Evolutionary conservation across 2,888 invertebrate genomes (phyloP), one percentile per base, ranked within the genome.

Genomic region (Eristalis tenax): DNA sequence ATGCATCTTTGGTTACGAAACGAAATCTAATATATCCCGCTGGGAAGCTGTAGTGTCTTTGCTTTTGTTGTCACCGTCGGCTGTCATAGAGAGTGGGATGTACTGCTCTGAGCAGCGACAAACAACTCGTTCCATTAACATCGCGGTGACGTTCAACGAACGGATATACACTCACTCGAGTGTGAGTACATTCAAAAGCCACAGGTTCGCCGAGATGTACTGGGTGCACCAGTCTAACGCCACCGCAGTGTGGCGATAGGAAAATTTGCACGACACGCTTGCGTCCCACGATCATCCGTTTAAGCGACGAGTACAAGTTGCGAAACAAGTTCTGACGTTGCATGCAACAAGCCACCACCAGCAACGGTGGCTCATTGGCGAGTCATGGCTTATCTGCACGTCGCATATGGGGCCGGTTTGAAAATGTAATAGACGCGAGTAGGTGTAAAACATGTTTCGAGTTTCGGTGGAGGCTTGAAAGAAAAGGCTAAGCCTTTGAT

Each of bases 211-310:
- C 3, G 26, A 26, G 26, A 26, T 26, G 26, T 26, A n/a, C n/a
- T n/a, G 1, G 57, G 40, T 13, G 57, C 65, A 23, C 57, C 10
- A 70, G 61, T 57, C 28, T 15, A 83, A 73, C 66, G 56, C 68
- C 69, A 68, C 66, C 70, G 80, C 57, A n/a, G 43, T 11, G n/a
- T 56, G 40, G 43, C 43, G 80, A 83, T 66, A 15, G 80, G 70
- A 76, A 66, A 75, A 77, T 28, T 8, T 81, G 73, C 85, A 82
- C 82, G 77, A 64, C 73, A 77, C 68, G 77, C 15, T 85, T 28
- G 50, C 81, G 59, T 85, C 85, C 85, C 85, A 85, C 85, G 73
- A 82, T 65, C 85, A 69, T 77, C 76, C 38, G 59, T 73, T 73
- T 59, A 28, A 13, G 43, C 70, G 65, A 18, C 50, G 50, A 50